Percentiles rank a stretch among this genome's conserved stretches.
Conservation (phyloP, 2,797 vertebrate species). For the Scyliorhinus canicula region DNA sequence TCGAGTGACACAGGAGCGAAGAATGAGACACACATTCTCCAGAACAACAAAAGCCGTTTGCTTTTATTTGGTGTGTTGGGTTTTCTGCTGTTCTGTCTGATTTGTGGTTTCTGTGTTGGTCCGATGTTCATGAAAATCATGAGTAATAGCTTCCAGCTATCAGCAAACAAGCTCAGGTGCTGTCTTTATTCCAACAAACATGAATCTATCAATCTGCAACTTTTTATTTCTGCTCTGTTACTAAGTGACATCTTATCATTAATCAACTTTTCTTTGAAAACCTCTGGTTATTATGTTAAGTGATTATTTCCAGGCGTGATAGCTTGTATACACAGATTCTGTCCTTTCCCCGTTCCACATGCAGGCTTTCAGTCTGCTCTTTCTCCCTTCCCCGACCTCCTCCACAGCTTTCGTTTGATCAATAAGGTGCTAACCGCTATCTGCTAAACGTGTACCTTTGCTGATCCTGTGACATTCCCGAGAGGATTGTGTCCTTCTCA, state of each 20-base stretch:
- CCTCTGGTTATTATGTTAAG: not conserved
- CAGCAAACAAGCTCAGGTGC: not conserved
- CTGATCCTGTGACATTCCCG: no score
- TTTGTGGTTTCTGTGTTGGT: not conserved
- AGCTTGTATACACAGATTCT: not conserved
- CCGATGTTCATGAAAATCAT: not conserved
- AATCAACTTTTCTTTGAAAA: not conserved
- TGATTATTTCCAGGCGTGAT: not conserved
- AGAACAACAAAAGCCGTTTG: not conserved
- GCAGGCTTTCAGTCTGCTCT: not conserved
- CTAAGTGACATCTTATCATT: not conserved
- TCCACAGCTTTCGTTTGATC: no score
- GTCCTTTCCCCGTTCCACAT: not conserved
- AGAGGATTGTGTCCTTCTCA: no score
- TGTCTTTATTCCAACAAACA: not conserved
- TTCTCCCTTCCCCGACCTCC: not conserved
- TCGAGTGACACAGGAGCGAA: no score
- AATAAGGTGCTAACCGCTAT: not conserved
- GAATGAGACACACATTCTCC: no score
- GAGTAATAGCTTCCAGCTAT: not conserved
- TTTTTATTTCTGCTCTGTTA: not conserved
- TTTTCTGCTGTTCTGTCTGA: slow-evolving; percentile 4
- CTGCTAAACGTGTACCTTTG: no score
- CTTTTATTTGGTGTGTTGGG: not conserved
- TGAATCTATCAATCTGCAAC: no score